Conservation (phyloP, 1,140 invertebrate genomes). For the Diorhabda carinulata region DNA sequence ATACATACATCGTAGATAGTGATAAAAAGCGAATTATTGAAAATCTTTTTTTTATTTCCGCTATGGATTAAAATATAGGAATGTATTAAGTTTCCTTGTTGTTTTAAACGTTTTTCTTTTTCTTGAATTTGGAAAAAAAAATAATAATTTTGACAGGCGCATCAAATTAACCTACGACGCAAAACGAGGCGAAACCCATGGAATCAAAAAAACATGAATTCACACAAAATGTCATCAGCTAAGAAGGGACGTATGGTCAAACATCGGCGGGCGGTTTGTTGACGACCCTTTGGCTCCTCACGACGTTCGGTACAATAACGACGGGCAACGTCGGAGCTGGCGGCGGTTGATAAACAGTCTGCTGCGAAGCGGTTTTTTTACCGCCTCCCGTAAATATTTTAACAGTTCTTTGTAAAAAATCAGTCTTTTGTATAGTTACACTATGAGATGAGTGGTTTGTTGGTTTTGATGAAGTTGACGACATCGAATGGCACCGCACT, state of each 20-base stretch:
- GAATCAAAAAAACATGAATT: conserved; percentile 4
- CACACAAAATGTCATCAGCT: conserved; percentile 25
- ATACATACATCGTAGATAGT: too few relatives aligned
- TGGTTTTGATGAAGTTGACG: conserved; percentile 35
- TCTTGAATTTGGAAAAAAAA: too few relatives aligned
- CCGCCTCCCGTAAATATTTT: conserved; percentile 47
- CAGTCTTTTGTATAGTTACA: conserved; percentile 45
- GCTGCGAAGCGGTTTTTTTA: conserved; percentile 34
- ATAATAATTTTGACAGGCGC: too few relatives aligned
- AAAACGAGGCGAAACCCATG: not conserved
- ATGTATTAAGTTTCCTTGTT: too few relatives aligned
- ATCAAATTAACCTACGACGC: not conserved
- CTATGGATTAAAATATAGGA: too few relatives aligned
- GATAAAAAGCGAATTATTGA: too few relatives aligned
- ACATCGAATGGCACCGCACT: conserved; percentile 47
- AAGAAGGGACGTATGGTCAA: conserved; percentile 41
- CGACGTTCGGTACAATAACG: conserved; percentile 40
- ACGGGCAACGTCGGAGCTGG: conserved; percentile 38
- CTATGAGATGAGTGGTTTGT: conserved; percentile 23
- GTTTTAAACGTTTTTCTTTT: too few relatives aligned
- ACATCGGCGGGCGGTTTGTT: conserved; percentile 37
- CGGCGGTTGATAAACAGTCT: conserved; percentile 20
- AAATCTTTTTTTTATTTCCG: too few relatives aligned
- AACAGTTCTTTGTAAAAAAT: conserved; percentile 49
- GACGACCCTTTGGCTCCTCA: conserved; percentile 23